Evolutionary conservation across 2,113 vertebrate genomes (phyloP), one percentile per base, ranked within the genome.

Genomic region (Bubo blakistoni): DNA sequence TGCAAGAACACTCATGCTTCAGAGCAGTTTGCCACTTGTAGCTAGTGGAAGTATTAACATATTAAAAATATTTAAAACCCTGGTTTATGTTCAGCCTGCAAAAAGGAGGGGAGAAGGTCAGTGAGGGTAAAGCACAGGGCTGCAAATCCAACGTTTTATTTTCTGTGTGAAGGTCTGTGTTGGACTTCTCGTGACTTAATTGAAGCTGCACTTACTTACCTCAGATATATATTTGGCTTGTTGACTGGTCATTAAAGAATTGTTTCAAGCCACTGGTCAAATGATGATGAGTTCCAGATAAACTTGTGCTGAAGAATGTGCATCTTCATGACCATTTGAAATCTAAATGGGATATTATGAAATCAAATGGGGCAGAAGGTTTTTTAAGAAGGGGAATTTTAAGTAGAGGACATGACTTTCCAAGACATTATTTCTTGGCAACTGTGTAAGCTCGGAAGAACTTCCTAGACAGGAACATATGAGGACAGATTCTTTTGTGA

Each of bases 351-450:
- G 32, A 55, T 91, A 72, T 92, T 94, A 92, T 25, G 14, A 93
- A 94, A 94, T 89, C 85, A 79, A 52, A 36, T 8, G 9, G 40
- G 61, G 40, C 13, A 54, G 87, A 69, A 87, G 61, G 15, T 10
- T 91, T 94, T 85, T 70, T 85, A 91, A 88, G 61, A 87, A 51
- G 57, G 77, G 66, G 34, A 92, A 57, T 97, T 97, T 96, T 70
- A 85, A 93, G 54, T 38, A 67, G 34, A 91, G 91, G 57, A 87
- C 16, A 10, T 66, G 80, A 90, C 81, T 94, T 92, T 87, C 44
- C 58, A 93, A 79, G 61, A 72, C 58, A 46, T 81, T 91, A 86
- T 87, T 96, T 87, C 79, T 74, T 91, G 51, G 91, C 65, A 89
- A 82, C 52, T 67, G 44, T 72, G 25, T 87, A 76, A 91, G 66